Percentiles rank a stretch among this genome's conserved stretches.
phyloP scores from a whole-genome alignment of 2,888 invertebrate species.

The Brachynemurus nebulosus region DNA sequence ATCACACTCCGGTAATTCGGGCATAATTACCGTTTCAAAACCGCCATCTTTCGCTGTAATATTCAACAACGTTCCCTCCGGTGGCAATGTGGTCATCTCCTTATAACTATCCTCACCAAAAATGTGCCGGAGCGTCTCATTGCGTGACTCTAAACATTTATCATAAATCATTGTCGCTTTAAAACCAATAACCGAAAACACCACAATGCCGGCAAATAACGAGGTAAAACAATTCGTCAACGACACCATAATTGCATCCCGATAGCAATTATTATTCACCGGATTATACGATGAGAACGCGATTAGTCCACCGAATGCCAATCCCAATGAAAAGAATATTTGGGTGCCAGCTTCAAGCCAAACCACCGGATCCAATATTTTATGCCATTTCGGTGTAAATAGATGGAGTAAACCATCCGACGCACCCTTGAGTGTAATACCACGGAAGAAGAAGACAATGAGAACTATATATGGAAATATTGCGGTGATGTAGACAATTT shows the following conservation, averaged over 20 bases:
- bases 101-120: conserved; percentile 36
- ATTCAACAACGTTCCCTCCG: conserved; percentile 40
- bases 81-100: conserved; percentile 36
- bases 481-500: conserved; percentile 92
- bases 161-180: conserved; percentile 78
- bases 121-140: conserved; percentile 41
- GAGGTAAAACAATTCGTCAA: conserved; percentile 89
- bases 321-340: conserved; percentile 90
- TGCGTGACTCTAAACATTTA: conserved; percentile 51
- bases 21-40: conserved; percentile 44
- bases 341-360: conserved; percentile 97
- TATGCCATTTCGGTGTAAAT: conserved; percentile 88
- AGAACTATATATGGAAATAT: conserved; percentile 93
- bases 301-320: conserved; percentile 91
- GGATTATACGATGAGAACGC: conserved; percentile 96
- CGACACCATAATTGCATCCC: conserved; percentile 86
- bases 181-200: conserved; percentile 90
- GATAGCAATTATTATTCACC: conserved; percentile 89
- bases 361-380: conserved; percentile 81
- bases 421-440: conserved; percentile 80
- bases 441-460: conserved; percentile 90
- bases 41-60: conserved; percentile 36
- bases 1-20: conserved; percentile 60
- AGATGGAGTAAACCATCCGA: conserved; percentile 75
- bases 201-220: conserved; percentile 92